A percentile compares a stretch with the other conserved stretches of the same genome.
phyloP scores from a whole-genome alignment of 2,113 vertebrate species.

The Psittacula cyanocephala region DNA sequence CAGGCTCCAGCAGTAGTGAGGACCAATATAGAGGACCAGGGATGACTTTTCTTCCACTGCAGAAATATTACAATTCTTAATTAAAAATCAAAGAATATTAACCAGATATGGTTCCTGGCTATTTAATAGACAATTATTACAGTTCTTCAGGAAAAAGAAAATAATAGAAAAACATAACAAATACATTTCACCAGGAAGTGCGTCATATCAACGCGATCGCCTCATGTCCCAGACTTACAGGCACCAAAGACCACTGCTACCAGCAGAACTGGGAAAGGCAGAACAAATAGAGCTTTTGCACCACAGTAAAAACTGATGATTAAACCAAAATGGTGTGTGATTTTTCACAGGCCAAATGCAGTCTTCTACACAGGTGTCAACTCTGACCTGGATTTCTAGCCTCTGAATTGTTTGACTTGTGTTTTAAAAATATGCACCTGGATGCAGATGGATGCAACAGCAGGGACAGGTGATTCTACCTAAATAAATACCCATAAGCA shows the following conservation, averaged over 20 bases:
- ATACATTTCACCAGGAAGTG: background rate
- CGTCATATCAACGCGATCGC: background rate
- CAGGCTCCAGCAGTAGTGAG: background rate
- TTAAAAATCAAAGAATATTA: background rate
- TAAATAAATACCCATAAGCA: background rate
- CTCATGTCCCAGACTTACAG: background rate
- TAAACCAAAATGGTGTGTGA: background rate
- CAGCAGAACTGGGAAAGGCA: background rate
- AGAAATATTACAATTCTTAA: background rate
- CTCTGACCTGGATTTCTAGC: background rate
- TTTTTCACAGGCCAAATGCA: background rate
- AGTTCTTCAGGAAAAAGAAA: background rate
- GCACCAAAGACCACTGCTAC: background rate
- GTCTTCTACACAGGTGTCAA: background rate
- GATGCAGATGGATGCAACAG: background rate
- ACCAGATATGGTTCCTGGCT: background rate
- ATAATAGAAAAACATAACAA: background rate
- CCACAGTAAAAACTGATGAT: background rate
- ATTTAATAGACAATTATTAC: background rate
- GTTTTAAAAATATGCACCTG: background rate
- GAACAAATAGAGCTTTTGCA: background rate
- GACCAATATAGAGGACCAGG: background rate
- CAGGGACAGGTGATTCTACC: background rate
- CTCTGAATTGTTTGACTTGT: background rate
- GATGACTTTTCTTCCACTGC: rapidly evolving